Evolutionary conservation across 2,797 vertebrate species (phyloP).

Genomic region (Pipistrellus pygmaeus): DNA sequence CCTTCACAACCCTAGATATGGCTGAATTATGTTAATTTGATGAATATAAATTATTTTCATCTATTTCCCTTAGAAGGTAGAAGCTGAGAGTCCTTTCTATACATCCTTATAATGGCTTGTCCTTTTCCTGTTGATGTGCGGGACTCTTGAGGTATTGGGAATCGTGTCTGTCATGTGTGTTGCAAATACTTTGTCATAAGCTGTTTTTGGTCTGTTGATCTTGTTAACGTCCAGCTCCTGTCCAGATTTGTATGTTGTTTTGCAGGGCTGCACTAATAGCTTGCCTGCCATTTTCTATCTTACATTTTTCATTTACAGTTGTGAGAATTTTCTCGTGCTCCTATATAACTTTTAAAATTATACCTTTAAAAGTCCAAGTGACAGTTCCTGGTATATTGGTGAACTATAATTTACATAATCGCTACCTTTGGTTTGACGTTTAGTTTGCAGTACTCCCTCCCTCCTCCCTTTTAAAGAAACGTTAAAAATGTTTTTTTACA

Average conservation of each 20-base stretch:
- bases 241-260: neutral
- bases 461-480: neutral
- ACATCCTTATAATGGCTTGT: neutral
- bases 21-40: neutral
- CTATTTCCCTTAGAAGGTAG: neutral
- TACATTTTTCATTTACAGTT: neutral
- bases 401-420: neutral
- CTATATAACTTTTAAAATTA: neutral
- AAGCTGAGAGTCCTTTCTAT: neutral
- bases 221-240: neutral
- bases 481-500: neutral
- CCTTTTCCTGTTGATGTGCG: neutral
- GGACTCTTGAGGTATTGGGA: neutral
- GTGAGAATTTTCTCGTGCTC: constrained; percentile 8
- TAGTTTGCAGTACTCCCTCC: neutral
- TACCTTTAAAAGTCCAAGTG: neutral
- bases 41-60: neutral
- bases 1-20: neutral
- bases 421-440: constrained; percentile 49
- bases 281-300: neutral
- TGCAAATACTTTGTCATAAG: neutral
- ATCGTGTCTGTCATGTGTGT: neutral
- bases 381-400: neutral
- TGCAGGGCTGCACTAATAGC: neutral
- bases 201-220: neutral